These are phyloP conservation scores for Phrynocephalus forsythii DNA, from an alignment of 2,797 vertebrate genomes.

Conservation along the genomic window DNA sequence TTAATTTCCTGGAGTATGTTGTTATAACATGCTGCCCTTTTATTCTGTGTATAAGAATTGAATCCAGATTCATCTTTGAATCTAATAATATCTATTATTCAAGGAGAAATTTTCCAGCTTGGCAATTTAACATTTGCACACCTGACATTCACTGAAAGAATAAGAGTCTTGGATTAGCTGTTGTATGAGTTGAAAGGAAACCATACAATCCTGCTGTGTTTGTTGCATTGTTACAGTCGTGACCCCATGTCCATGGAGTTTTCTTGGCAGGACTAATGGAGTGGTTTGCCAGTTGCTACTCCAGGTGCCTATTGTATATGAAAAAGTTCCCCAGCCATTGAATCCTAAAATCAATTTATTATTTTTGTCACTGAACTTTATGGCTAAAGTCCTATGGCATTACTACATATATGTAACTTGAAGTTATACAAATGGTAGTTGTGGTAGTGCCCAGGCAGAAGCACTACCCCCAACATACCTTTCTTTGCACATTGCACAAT, in stretches of 20 bases:
- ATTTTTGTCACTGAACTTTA: neutral
- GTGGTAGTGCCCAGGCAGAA: no score
- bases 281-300: no score
- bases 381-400: neutral
- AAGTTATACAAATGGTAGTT: no score
- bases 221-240: no score
- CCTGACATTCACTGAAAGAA: neutral
- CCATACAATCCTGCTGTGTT: no score
- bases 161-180: neutral
- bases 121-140: neutral
- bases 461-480: no score
- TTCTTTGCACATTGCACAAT: no score
- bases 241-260: no score
- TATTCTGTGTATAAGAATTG: neutral
- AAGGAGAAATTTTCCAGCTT: neutral
- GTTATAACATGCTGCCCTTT: neutral
- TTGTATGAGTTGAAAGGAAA: neutral
- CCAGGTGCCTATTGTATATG: no score
- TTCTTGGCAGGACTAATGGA: no score
- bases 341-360: neutral
- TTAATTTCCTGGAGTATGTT: slow-evolving; percentile 5
- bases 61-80: neutral
- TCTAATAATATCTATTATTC: neutral
- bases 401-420: no score
- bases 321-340: neutral